phyloP scores from a whole-genome alignment of 2,888 invertebrate species.

The Cantharis lateralis region DNA sequence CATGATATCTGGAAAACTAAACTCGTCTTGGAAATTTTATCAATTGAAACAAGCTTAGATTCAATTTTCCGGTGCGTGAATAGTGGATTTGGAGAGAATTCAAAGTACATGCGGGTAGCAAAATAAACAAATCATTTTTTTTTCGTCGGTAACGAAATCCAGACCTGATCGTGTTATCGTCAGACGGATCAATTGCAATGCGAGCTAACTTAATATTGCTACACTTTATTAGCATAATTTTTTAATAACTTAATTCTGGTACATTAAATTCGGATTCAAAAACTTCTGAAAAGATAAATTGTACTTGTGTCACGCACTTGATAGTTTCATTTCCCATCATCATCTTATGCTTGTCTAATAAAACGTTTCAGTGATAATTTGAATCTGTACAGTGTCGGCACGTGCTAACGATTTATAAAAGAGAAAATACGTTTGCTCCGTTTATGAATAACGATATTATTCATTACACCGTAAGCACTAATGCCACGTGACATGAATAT shows the following conservation, averaged over 20 bases:
- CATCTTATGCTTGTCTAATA: not conserved
- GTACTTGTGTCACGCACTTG: not conserved
- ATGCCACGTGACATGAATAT: constrained; percentile 23
- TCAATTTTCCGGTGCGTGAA: not conserved
- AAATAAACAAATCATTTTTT: not conserved
- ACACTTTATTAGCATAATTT: not conserved
- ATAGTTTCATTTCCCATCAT: not conserved
- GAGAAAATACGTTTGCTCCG: constrained; percentile 24
- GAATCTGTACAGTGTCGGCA: constrained; percentile 16
- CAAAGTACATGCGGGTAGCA: not conserved
- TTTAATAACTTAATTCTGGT: not conserved
- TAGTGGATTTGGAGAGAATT: not conserved
- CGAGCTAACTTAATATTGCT: not conserved
- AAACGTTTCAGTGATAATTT: constrained; percentile 9
- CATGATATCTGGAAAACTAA: not conserved
- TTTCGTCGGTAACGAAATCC: not conserved
- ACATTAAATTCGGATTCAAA: not conserved
- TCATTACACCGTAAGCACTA: constrained; percentile 22
- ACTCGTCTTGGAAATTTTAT: not conserved
- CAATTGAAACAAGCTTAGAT: not conserved
- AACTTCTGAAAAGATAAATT: not conserved
- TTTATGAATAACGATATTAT: constrained; percentile 24
- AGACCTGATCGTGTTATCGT: not conserved
- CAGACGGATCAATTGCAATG: not conserved
- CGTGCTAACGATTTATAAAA: constrained; percentile 23